Conservation (phyloP, 2,888 invertebrate species). For the Calameuta pallipes region DNA sequence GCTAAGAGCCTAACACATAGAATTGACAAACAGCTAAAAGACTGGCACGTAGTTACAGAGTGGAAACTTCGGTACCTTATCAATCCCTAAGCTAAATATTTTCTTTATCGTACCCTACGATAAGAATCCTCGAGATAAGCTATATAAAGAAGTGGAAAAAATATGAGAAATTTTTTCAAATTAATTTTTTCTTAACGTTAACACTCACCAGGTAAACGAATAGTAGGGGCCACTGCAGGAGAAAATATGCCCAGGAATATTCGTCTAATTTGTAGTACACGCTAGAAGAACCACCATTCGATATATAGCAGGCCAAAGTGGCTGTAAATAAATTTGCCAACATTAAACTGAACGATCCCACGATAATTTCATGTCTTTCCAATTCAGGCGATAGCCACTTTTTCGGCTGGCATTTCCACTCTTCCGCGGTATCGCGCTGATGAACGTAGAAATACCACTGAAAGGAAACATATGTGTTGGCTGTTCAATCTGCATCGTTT, state of each 20-base stretch:
- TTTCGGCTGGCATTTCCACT: conserved; percentile 81
- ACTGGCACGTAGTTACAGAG: too few relatives aligned
- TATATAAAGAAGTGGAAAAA: too few relatives aligned
- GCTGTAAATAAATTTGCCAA: conserved; percentile 71
- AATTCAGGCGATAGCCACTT: conserved; percentile 76
- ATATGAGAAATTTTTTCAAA: too few relatives aligned
- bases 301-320: conserved; percentile 74
- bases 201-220: conserved; percentile 73
- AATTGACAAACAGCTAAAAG: too few relatives aligned
- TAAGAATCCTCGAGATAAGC: too few relatives aligned
- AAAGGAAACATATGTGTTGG: too few relatives aligned
- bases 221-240: conserved; percentile 74
- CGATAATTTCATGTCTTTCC: conserved; percentile 76
- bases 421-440: conserved; percentile 71
- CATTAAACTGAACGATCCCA: conserved; percentile 72
- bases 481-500: too few relatives aligned
- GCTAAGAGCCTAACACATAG: too few relatives aligned
- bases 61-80: too few relatives aligned
- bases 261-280: conserved; percentile 75
- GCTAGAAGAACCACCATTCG: conserved; percentile 75
- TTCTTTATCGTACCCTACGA: too few relatives aligned
- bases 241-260: conserved; percentile 75
- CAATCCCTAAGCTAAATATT: too few relatives aligned
- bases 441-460: conserved; percentile 81
- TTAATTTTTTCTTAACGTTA: neutral